Base-by-base conservation (phyloP, 2,113 vertebrate species). In the Entomyzon cyanotis region DNA sequence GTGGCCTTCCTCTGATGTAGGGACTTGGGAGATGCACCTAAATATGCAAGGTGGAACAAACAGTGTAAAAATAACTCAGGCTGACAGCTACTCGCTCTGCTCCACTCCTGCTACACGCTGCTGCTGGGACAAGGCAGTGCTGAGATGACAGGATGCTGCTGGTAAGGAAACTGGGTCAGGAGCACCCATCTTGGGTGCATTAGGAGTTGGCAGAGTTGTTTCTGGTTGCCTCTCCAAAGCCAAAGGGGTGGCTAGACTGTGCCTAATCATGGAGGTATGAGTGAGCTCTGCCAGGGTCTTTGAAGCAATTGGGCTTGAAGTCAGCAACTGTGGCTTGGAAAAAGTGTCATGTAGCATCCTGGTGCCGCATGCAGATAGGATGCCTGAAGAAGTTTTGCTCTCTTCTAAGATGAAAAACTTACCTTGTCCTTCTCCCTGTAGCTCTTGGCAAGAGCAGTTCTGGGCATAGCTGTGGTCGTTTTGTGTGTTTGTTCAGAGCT, bases 51-150 rank as follows among this genome's bases (percentile, higher is more conserved):
- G 30, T 44, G 12, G 42, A 79, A 77, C 27, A 85, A 73, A 52
- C 2, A 11, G 11, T 42, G 11, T 52, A n/a, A 58, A 69, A 90
- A 90, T 59, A 50, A 56, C 62, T 8, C 20, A 41, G n/a, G 1
- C n/a, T 82, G 9, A 37, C 6, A 3, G 11, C n/a, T 75, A 12
- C 30, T 74, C 0, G 0, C 28, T 86, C 62, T 22, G 39, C 31
- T 77, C 7, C 0, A 3, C 13, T 76, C 53, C 30, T 1, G 4
- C n/a, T 35, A 49, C 12, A 17, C 6, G 4, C 55, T 87, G 70
- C 70, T 87, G 31, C 70, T 59, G 63, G 63, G 67, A 90, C 19
- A 22, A 15, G 50, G 13, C 4, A 5, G 58, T 22, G 13, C 18
- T 46, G 44, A 78, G 73, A 37, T 41, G 44, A 59, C 27, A 42